These are phyloP conservation scores for Neomorphus geoffroyi DNA, from an alignment of 2,797 vertebrate genomes.

Conservation along the genomic window DNA sequence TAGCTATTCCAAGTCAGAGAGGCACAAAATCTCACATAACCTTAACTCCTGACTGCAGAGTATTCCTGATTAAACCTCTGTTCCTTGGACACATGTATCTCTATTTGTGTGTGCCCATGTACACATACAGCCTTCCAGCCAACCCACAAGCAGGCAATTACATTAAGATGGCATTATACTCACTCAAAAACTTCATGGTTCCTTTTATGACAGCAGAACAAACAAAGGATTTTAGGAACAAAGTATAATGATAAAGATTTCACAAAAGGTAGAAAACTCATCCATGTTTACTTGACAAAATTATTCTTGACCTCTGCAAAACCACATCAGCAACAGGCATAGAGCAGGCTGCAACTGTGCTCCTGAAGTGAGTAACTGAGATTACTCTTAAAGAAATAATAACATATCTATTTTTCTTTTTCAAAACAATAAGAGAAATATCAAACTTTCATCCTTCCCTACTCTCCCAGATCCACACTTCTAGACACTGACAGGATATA, in stretches of 20 bases:
- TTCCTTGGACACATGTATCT: not conserved
- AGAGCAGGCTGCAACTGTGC: not conserved
- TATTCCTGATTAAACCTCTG: not conserved
- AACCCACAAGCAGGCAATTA: not conserved
- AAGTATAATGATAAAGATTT: not conserved
- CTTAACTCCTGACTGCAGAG: not conserved
- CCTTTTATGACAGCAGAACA: not conserved
- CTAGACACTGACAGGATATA: not conserved
- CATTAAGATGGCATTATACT: not conserved
- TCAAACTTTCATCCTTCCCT: not conserved
- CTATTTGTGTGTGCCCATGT: not conserved
- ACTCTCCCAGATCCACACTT: not conserved
- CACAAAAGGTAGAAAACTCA: not conserved
- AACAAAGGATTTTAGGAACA: not conserved
- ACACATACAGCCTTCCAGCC: not conserved
- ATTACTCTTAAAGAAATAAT: not conserved
- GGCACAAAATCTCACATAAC: not conserved
- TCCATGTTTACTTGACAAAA: not conserved
- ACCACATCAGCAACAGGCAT: not conserved
- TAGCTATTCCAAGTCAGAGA: not conserved
- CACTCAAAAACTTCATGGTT: not conserved
- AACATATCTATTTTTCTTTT: not conserved
- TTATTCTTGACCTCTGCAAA: not conserved
- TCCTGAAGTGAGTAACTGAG: not conserved
- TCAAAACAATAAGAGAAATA: not conserved